A percentile compares a stretch with the other conserved stretches of the same genome.
Evolutionary conservation across 53 echinoderm and acorn worm genomes (phyloP).

Genomic region (Antedon mediterranea): DNA sequence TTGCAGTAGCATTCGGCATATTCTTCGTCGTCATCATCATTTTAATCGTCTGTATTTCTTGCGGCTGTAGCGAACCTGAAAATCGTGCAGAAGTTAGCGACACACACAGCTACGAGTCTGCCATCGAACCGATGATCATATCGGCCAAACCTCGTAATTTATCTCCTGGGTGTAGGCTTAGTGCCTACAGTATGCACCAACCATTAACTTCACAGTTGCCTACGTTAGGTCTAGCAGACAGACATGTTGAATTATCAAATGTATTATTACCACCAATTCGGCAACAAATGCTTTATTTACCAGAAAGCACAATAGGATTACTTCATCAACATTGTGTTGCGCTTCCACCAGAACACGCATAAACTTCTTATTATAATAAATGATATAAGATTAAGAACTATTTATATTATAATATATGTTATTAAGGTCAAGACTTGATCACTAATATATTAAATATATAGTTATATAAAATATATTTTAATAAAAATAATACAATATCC

Average conservation of each 20-base stretch:
- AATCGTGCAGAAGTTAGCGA: not conserved
- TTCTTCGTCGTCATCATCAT: conserved; percentile 43
- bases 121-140: not conserved
- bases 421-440: too few relatives aligned
- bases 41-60: conserved; percentile 45
- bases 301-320: not conserved
- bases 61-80: not conserved
- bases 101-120: not conserved
- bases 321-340: not conserved
- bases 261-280: not conserved
- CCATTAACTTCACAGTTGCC: too few relatives aligned
- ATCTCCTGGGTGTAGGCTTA: not conserved
- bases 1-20: conserved; percentile 52
- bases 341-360: not conserved
- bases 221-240: not conserved
- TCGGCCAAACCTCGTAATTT: not conserved
- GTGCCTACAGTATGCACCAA: not conserved
- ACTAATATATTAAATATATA: too few relatives aligned
- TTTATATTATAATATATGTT: too few relatives aligned
- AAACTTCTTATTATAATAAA: too few relatives aligned
- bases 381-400: too few relatives aligned
- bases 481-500: too few relatives aligned
- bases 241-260: not conserved
- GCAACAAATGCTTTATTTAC: not conserved
- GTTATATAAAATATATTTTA: too few relatives aligned